Evolutionary conservation across 2,113 vertebrate species (phyloP), one percentile per base, ranked within the genome.

Genomic region (Melierax canorus): DNA sequence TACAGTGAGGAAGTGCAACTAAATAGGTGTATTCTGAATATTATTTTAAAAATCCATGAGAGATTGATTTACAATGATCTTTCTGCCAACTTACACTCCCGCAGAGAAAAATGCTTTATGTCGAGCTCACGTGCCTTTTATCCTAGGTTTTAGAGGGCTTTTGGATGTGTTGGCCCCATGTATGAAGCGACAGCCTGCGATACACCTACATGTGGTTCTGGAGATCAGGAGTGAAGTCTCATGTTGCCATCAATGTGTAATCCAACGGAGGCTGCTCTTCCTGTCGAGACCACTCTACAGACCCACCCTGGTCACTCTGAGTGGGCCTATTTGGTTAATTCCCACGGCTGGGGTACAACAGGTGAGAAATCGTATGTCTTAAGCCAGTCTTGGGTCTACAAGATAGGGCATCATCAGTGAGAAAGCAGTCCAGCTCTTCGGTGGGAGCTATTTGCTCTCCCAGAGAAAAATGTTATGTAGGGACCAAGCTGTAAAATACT

Each of bases 81-180:
- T 77, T 29, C 73, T 87, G 53, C 80, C 45, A 75, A 17, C 12
- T 46, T 71, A 53, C 15, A 23, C 12, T 87, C 24, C 50, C 7
- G 16, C 66, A 62, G 45, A 78, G 36, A n/a, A 38, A 48, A 73
- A 43, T 29, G n/a, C 73, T 73, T 58, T 34, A 11, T 66, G 59
- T 45, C 0, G 2, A 58, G 43, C 55, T 91, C 62, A 13, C 10
- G 0, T 48, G 60, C 22, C 64, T 85, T 75, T 69, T 2, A 0
- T 21, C 39, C 15, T 46, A 15, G 53, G 56, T 74, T 87, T 84
- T 17, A 18, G 62, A 41, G 45, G 45, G 11, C 3, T 93, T 66
- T 66, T 4, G 51, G 34, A 13, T 48, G 15, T 1, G 2, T 19
- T 66, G 24, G 21, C 50, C 50, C 38, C 4, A 0, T 5, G 23